These are phyloP conservation scores for Pipistrellus pygmaeus DNA, from an alignment of 2,797 vertebrate species.

Conservation along the genomic window DNA sequence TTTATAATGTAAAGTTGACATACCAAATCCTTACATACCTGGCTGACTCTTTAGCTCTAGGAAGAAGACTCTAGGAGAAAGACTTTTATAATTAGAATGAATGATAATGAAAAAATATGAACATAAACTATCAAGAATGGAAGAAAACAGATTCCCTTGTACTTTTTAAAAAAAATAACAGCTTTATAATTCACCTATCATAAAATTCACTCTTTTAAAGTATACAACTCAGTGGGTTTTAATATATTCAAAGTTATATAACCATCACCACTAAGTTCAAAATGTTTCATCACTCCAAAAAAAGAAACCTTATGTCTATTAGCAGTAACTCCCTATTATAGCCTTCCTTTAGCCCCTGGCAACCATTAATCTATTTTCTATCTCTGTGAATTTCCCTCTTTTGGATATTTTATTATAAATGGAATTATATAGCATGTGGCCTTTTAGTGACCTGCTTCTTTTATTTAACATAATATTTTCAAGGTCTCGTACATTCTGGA, in stretches of 20 bases:
- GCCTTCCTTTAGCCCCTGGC: background rate
- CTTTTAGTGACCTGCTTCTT: background rate
- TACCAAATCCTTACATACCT: background rate
- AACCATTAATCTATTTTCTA: background rate
- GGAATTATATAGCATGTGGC: background rate
- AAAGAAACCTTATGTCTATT: background rate
- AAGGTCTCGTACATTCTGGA: slow-evolving; percentile 25
- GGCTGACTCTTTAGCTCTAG: background rate
- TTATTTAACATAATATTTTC: slow-evolving; percentile 12
- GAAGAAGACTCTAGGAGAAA: background rate
- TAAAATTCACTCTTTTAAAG: slow-evolving; percentile 26
- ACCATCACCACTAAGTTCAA: background rate
- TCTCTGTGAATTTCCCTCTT: background rate
- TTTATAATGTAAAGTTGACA: background rate
- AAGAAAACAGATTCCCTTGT: background rate
- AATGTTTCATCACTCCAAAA: background rate
- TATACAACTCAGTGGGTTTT: background rate
- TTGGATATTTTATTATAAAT: background rate
- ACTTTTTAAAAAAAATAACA: background rate
- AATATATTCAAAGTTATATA: background rate
- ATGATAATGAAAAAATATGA: background rate
- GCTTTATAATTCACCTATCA: background rate
- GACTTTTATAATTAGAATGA: background rate
- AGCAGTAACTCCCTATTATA: background rate
- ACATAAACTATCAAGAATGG: background rate